Evolutionary conservation across 1,140 invertebrate genomes (phyloP), one percentile per base, ranked within the genome.

Genomic region (Phenacoccus solenopsis): DNA sequence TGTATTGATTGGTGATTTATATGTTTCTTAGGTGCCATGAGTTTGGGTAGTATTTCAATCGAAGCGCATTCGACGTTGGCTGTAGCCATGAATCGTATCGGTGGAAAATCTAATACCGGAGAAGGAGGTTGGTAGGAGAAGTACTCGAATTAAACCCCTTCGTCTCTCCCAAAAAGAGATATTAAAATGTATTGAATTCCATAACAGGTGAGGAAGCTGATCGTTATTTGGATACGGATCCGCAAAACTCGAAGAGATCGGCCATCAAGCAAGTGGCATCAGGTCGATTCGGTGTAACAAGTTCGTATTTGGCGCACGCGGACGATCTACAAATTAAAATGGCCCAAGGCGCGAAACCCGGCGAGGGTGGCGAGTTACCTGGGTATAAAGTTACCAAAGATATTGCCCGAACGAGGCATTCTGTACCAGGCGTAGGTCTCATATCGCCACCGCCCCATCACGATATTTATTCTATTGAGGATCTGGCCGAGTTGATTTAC

Each of bases 401-500:
- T 68, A 99, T 99, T 77, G 97, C 96, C 5, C 86, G 87, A 71
- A 97, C 94, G 1, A 85, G 97, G 67, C 94, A 98, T 79, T 98
- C 95, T 0, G 94, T 98, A 1, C 84, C 96, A 5, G 95, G 95
- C 7, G 97, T 99, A n/a, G 97, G 97, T 68, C 81, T 99, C 0
- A 98, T 99, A 77, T 98, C 95, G 0, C 97, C 97, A 30, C 96
- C 97, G 5, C 97, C 97, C 5, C 97, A 99, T 83, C 97, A 99
- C 79, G 96, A 99, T 78, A 98, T 99, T 79, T 99, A 99, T 81
- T 98, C 94, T 32, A 99, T 99, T 76, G 97, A 99, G 81, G 97
- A 99, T 83, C 82, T 99, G 74, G 94, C 96, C 0, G 94, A 99
- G 82, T 83, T 99, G 35, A 98, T 99, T 77, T 98, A 98, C 77